Base-by-base conservation (phyloP, 2,888 invertebrate species). In the Laothoe populi region DNA sequence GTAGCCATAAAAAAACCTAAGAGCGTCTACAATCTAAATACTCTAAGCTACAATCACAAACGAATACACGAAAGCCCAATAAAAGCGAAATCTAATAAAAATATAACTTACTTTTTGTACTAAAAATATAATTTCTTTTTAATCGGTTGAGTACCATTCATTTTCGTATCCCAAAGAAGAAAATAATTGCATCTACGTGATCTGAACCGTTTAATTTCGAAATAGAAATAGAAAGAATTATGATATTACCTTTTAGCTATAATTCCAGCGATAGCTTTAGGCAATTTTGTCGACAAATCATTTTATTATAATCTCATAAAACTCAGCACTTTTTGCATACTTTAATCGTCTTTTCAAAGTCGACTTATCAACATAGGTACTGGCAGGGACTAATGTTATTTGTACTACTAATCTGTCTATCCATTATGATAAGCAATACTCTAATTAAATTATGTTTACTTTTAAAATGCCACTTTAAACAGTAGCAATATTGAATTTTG, bases 121-220 rank as follows among this genome's bases (percentile, higher is more conserved):
- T 26, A 48, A 19, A 10, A 48, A 23, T 24, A 48, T 24, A 24
- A 48, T 23, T 31, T 19, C 49, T 19, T 19, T 46, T 11, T 26
- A 53, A 31, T 31, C 26, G 11, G 19, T 11, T 19, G 2, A 11
- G 48, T n/a, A 24, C 48, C 13, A 48, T 46, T 49, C 13, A 26
- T 53, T 53, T 53, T 53, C 4, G 4, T 13, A n/a, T 31, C n/a
- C 16, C 1, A 31, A 53, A 26, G 16, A 53, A 16, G 31, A 53
- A 53, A 31, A 16, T 53, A 53, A 53, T 31, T 19, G 49, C 19
- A 53, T 53, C 31, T 53, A 53, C 49, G 49, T 53, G 49, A 53
- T 16, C 16, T 19, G 16, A 53, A 31, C 16, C 16, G 19, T 19
- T 53, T 31, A 16, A 35, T 31, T 31, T 31, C 8, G 42, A 16